Evolutionary conservation across 1,140 invertebrate genomes (phyloP).

Genomic region (Diploscapter pachys): DNA sequence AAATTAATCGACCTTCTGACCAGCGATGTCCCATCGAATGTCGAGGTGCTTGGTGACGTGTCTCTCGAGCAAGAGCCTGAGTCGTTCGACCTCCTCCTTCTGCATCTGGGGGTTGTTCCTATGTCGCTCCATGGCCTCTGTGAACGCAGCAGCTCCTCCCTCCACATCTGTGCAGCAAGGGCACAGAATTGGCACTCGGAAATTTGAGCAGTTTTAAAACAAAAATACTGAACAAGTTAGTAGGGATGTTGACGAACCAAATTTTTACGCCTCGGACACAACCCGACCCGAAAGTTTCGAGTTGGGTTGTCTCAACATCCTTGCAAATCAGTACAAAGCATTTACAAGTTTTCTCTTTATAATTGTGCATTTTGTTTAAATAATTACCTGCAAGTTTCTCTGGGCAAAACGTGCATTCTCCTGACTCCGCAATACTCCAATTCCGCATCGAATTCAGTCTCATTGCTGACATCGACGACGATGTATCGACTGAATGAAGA

Average conservation of each 20-base stretch:
- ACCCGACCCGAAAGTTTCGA: too few relatives aligned
- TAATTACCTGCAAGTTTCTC: slow-evolving; percentile 50
- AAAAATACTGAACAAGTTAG: too few relatives aligned
- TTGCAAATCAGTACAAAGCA: too few relatives aligned
- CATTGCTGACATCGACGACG: slow-evolving; percentile 56
- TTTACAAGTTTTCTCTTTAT: too few relatives aligned
- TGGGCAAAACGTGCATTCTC: slow-evolving; percentile 50
- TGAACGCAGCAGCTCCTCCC: slow-evolving; percentile 44
- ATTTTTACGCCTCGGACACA: slow-evolving; percentile 8
- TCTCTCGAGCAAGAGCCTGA: slow-evolving; percentile 44
- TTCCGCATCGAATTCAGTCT: slow-evolving; percentile 55
- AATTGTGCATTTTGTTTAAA: not conserved
- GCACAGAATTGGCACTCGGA: slow-evolving; percentile 53
- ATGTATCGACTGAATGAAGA: slow-evolving; percentile 40
- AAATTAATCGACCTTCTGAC: slow-evolving; percentile 23
- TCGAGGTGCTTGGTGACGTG: slow-evolving; percentile 54
- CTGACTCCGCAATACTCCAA: slow-evolving; percentile 45
- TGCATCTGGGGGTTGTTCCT: slow-evolving; percentile 55
- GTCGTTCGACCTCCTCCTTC: slow-evolving; percentile 52
- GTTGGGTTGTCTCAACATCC: too few relatives aligned
- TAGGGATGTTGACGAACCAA: slow-evolving; percentile 15
- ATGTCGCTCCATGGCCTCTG: slow-evolving; percentile 39
- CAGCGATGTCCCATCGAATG: slow-evolving; percentile 52
- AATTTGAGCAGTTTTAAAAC: not conserved
- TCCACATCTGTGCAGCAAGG: slow-evolving; percentile 53